A percentile compares a stretch with the other conserved stretches of the same genome.
These are phyloP conservation scores for Mastomys natalensis DNA, from an alignment of 2,113 vertebrate genomes.

Conservation along the genomic window DNA sequence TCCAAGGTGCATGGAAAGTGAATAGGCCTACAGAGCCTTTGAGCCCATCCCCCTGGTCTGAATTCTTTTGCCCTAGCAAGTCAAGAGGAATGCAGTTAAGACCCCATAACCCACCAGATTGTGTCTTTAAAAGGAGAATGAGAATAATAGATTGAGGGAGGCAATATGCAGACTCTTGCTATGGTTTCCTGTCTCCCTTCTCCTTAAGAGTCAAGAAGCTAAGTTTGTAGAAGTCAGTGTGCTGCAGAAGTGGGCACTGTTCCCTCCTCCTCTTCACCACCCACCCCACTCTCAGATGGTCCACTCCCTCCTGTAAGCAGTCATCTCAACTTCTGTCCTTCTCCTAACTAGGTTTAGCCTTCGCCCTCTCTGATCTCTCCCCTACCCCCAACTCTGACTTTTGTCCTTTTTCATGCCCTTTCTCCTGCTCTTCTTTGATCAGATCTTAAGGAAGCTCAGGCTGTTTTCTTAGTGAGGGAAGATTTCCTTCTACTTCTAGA, in stretches of 20 bases:
- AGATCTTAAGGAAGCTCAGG: background rate
- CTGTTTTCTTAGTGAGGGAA: background rate
- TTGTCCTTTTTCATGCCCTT: background rate
- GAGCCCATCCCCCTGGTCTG: background rate
- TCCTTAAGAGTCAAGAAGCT: background rate
- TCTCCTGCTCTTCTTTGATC: constrained; percentile 29
- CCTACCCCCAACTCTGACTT: background rate
- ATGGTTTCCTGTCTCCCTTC: background rate
- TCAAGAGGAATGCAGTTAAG: background rate
- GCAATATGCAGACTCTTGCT: background rate
- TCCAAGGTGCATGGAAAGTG: background rate
- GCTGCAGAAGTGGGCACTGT: background rate
- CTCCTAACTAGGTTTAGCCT: background rate
- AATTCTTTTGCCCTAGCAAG: background rate
- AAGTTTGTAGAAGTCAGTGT: background rate
- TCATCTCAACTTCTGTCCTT: background rate
- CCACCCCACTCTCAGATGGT: background rate
- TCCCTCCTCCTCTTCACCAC: background rate
- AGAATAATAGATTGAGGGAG: constrained; percentile 22
- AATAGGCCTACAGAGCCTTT: background rate
- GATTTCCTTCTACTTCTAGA: constrained; percentile 5
- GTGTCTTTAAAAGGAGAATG: constrained; percentile 43
- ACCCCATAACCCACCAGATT: background rate
- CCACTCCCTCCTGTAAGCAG: background rate
- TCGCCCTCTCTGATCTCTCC: background rate